Base-by-base conservation (phyloP, 2,888 invertebrate genomes). In the Noctua pronuba region DNA sequence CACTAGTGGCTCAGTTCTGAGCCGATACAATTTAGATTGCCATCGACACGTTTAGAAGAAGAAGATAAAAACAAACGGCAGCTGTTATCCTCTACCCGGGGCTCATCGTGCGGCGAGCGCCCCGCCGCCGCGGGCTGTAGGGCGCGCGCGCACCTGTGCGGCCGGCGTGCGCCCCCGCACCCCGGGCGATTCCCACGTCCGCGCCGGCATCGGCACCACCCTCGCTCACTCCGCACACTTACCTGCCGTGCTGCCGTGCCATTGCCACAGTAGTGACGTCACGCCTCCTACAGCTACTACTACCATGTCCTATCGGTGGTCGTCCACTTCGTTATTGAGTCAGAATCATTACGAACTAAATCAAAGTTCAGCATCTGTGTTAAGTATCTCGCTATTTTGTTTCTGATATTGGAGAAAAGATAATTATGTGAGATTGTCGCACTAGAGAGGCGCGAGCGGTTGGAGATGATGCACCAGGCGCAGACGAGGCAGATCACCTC, bases 161-260 rank as follows among this genome's bases (percentile, higher is more conserved):
- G 49, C n/a, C 38, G 49, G 73, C 86, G 86, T 79, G 83, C 72
- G 55, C 76, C 79, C 86, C 82, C 55, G 78, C 79, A 21, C 86
- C 86, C 28, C 35, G 76, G 82, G 78, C 85, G 80, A 70, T 77
- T 82, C 83, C 7, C 86, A 86, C 83, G 67, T 2, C n/a, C 35
- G 4, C 66, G 18, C 41, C 46, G 4, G n/a, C 24, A 24, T n/a
- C 55, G 16, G 52, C 79, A 44, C n/a, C 46, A 38, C 16, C 49
- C 62, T 52, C 55, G 24, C 52, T 55, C 38, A 28, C 24, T 21
- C 18, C 60, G 16, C 44, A 16, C 38, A 52, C n/a, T 13, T 13
- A 11, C 58, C 16, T 2, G 28, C 58, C 28, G 28, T 28, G 58
- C 28, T 55, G 55, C 24, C 49, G 49, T 21, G 41, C 60, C 52